Percentiles rank a stretch among this genome's conserved stretches.
phyloP scores from a whole-genome alignment of 2,888 invertebrate genomes.

The Cremastinae sp. region DNA sequence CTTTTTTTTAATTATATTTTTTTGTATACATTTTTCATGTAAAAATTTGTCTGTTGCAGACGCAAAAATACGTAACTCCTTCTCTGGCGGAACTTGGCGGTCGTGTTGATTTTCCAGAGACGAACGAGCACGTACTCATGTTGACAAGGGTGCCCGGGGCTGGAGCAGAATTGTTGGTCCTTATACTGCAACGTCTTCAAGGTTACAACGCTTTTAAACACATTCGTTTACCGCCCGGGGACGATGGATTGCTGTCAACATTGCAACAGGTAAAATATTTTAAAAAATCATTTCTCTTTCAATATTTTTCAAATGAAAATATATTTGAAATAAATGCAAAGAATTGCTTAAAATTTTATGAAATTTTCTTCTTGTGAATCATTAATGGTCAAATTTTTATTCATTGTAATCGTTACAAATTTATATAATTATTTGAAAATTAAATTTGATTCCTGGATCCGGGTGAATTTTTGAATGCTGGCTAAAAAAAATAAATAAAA shows the following conservation, averaged over 20 bases:
- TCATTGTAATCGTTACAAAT: too few relatives aligned
- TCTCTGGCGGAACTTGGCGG: constrained; percentile 81
- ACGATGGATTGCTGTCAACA: constrained; percentile 71
- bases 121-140: constrained; percentile 82
- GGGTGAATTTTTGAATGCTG: too few relatives aligned
- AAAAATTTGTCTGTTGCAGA: constrained; percentile 52
- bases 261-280: constrained; percentile 80
- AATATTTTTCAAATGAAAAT: not conserved
- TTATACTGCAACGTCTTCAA: constrained; percentile 83
- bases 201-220: constrained; percentile 84
- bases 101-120: constrained; percentile 78
- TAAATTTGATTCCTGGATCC: too few relatives aligned
- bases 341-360: too few relatives aligned
- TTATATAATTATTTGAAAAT: too few relatives aligned
- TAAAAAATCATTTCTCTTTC: constrained; percentile 28
- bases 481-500: too few relatives aligned
- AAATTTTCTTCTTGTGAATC: too few relatives aligned
- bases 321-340: too few relatives aligned
- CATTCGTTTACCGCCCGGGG: constrained; percentile 80
- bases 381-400: too few relatives aligned
- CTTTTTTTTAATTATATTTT: too few relatives aligned
- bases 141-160: constrained; percentile 84
- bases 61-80: constrained; percentile 80
- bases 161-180: constrained; percentile 83
- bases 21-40: too few relatives aligned